phyloP scores from a whole-genome alignment of 2,797 vertebrate genomes.

The Eulemur albifrons region DNA sequence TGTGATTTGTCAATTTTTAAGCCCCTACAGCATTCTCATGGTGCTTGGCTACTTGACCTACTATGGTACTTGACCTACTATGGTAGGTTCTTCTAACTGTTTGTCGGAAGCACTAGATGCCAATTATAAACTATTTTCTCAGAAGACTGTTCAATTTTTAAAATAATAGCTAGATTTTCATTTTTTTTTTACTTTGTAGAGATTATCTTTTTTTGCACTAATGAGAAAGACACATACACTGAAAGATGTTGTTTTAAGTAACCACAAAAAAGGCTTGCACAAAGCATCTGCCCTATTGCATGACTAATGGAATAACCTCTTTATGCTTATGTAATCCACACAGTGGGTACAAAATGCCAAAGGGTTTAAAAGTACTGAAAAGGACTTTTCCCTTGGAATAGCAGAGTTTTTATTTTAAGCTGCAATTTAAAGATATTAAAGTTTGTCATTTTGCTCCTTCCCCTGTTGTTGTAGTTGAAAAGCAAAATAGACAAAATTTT shows the following conservation, averaged over 20 bases:
- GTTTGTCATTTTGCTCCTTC: background rate
- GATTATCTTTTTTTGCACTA: background rate
- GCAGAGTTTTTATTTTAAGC: constrained; percentile 31
- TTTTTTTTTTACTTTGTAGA: background rate
- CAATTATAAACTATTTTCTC: background rate
- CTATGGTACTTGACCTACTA: too few relatives aligned
- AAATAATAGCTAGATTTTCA: background rate
- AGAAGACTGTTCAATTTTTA: background rate
- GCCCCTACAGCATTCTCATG: too few relatives aligned
- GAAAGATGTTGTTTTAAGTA: constrained; percentile 17
- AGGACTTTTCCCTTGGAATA: background rate
- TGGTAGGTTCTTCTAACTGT: background rate
- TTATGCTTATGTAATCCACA: background rate
- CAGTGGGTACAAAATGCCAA: background rate
- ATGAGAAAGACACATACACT: background rate
- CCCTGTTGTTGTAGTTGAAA: background rate
- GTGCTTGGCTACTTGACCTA: background rate
- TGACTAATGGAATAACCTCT: background rate
- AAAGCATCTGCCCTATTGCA: background rate
- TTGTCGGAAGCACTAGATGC: background rate
- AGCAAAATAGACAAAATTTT: constrained; percentile 20
- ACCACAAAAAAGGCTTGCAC: background rate
- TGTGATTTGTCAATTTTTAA: background rate
- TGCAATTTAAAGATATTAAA: constrained; percentile 36
- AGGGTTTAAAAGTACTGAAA: constrained; percentile 30